Evolutionary conservation across 2,888 invertebrate genomes (phyloP).

Genomic region (Metacarcinus magister): DNA sequence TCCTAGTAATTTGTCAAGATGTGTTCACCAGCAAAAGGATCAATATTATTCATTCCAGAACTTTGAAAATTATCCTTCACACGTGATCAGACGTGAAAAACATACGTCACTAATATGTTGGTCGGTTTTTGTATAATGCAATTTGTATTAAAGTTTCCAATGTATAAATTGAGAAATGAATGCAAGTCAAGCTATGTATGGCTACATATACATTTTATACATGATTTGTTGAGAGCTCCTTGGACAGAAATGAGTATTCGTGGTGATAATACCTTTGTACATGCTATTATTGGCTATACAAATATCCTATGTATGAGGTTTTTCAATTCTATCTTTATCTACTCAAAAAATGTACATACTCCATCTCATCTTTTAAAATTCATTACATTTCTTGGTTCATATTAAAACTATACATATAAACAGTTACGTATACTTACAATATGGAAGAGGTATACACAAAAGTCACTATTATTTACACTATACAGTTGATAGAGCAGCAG

Average conservation of each 20-base stretch:
- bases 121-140: too few relatives aligned
- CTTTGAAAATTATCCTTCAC: too few relatives aligned
- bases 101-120: too few relatives aligned
- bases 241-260: conserved; percentile 19
- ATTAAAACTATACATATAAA: conserved; percentile 56
- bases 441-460: conserved; percentile 16
- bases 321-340: background rate
- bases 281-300: background rate
- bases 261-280: conserved; percentile 21
- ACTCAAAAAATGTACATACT: conserved; percentile 1
- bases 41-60: too few relatives aligned
- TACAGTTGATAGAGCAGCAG: conserved; percentile 43
- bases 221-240: background rate
- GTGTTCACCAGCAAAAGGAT: too few relatives aligned
- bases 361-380: background rate
- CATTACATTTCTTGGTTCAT: background rate
- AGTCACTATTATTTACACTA: conserved; percentile 65
- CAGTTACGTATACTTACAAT: conserved; percentile 32
- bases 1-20: too few relatives aligned
- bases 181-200: background rate
- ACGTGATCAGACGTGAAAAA: too few relatives aligned
- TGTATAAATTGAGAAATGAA: background rate
- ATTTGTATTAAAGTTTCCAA: background rate
- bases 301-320: background rate
- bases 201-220: background rate